Conservation (phyloP, 2,888 invertebrate genomes). For the Torymus aiolomorphi region DNA sequence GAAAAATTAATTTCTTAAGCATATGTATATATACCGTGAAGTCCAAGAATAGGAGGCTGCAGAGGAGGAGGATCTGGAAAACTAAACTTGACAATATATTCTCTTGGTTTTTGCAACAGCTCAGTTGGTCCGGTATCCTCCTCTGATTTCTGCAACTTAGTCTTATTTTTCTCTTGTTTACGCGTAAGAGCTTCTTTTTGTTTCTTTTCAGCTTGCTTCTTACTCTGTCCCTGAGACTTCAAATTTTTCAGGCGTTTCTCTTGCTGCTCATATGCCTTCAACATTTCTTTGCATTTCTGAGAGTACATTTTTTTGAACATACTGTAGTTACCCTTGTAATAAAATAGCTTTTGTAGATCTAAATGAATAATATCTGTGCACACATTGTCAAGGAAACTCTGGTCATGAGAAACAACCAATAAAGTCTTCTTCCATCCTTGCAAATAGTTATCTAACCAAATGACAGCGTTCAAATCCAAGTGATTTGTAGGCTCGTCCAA, state of each 20-base stretch:
- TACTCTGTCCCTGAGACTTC: slow-evolving; percentile 96
- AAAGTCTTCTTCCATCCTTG: slow-evolving; percentile 99
- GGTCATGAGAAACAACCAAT: slow-evolving; percentile 99
- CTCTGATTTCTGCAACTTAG: slow-evolving; percentile 86
- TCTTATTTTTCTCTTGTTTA: slow-evolving; percentile 94
- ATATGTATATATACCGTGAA: slow-evolving; percentile 82
- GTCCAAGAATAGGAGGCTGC: slow-evolving; percentile 96
- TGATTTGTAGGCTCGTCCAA: slow-evolving; percentile 99
- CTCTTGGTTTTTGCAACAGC: slow-evolving; percentile 91
- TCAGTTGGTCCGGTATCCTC: slow-evolving; percentile 89
- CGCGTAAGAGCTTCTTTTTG: slow-evolving; percentile 93
- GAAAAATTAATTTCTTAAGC: background rate
- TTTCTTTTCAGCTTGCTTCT: slow-evolving; percentile 97
- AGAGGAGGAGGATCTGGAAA: slow-evolving; percentile 98
- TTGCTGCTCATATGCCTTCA: slow-evolving; percentile 98
- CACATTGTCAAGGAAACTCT: slow-evolving; percentile 99
- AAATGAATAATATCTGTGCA: slow-evolving; percentile 99
- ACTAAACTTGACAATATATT: slow-evolving; percentile 97
- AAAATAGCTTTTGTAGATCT: slow-evolving; percentile 94
- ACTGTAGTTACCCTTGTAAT: slow-evolving; percentile 98
- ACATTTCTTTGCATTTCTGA: slow-evolving; percentile 95
- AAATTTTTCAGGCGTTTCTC: slow-evolving; percentile 96
- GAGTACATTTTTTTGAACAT: slow-evolving; percentile 99
- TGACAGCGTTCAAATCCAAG: slow-evolving; percentile 98
- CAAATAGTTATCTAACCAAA: slow-evolving; percentile 99